These are phyloP conservation scores for Chaetodon trifasciatus DNA, from an alignment of 2,797 vertebrate species.

Conservation along the genomic window DNA sequence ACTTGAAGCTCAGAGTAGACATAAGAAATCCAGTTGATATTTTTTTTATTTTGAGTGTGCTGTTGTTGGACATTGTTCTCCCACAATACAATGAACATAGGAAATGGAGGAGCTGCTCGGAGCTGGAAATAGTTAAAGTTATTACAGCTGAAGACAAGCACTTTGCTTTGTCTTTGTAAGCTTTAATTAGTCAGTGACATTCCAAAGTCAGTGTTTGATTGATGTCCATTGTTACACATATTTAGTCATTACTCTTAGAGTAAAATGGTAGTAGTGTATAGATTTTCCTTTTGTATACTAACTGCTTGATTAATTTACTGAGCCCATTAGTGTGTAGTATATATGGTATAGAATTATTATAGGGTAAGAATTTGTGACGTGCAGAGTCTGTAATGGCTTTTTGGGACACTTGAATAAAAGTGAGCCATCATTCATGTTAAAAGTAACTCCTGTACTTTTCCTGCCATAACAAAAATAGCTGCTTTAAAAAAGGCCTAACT, in stretches of 20 bases:
- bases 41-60: neutral
- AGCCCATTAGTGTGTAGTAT: neutral
- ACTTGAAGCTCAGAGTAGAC: neutral
- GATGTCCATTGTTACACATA: neutral
- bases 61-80: neutral
- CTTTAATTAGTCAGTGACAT: conserved; percentile 9
- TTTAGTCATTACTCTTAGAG: neutral
- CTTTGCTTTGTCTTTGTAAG: conserved; percentile 3
- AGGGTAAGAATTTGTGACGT: neutral
- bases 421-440: neutral
- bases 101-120: neutral
- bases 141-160: neutral
- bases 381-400: neutral
- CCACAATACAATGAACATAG: neutral
- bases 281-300: neutral
- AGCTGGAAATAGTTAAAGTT: neutral
- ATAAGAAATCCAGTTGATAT: neutral
- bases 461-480: neutral
- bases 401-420: neutral
- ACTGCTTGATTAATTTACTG: neutral
- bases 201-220: neutral
- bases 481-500: neutral
- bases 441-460: neutral
- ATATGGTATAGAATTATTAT: neutral
- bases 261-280: neutral